Percentiles rank a stretch among this genome's conserved stretches.
Evolutionary conservation across 2,797 vertebrate genomes (phyloP).

Genomic region (Lithobates sylvaticus): DNA sequence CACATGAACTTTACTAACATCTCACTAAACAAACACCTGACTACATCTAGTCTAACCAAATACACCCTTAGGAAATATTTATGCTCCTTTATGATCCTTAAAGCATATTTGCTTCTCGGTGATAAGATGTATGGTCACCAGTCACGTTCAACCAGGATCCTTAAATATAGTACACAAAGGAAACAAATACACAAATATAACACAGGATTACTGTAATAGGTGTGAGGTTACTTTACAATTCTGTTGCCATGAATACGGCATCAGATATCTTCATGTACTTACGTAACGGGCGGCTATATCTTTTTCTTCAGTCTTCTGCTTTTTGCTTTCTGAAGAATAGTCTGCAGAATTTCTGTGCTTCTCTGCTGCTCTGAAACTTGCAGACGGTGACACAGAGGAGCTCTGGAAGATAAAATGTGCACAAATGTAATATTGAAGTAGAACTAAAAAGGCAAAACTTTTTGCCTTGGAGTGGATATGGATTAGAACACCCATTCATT

Average conservation of each 20-base stretch:
- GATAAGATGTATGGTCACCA: conserved; percentile 35
- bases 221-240: neutral
- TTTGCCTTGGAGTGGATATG: no score
- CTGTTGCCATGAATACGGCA: neutral
- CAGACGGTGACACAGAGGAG: conserved; percentile 92
- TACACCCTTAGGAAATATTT: conserved; percentile 58
- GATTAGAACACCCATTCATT: no score
- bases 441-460: no score
- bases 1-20: conserved; percentile 36
- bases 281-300: conserved; percentile 87
- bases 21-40: conserved; percentile 52
- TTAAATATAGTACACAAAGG: conserved; percentile 16
- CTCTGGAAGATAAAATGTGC: conserved; percentile 78
- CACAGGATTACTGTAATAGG: neutral
- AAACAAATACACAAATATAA: conserved; percentile 15
- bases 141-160: conserved; percentile 28
- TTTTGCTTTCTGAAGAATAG: conserved; percentile 92
- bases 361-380: conserved; percentile 91
- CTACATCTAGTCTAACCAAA: conserved; percentile 39
- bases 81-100: conserved; percentile 46
- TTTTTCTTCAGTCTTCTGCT: conserved; percentile 94
- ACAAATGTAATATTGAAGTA: neutral
- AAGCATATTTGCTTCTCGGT: conserved; percentile 52
- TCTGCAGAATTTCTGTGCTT: conserved; percentile 92
- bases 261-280: conserved; percentile 64